Percentiles rank a stretch among this genome's conserved stretches.
phyloP scores from a whole-genome alignment of 2,888 invertebrate genomes.

The Caenorhabditis angaria region DNA sequence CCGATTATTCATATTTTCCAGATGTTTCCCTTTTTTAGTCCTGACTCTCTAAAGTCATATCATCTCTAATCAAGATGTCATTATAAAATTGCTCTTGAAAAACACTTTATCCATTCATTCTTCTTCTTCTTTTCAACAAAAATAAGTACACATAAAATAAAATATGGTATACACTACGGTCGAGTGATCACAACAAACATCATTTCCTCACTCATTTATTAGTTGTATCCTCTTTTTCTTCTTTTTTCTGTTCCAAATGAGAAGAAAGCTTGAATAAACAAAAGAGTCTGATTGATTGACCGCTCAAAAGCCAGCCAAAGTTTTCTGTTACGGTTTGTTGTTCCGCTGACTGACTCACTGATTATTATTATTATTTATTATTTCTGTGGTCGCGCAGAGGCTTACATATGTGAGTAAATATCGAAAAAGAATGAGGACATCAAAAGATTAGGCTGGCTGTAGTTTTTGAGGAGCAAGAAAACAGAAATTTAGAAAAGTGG shows the following conservation, averaged over 20 bases:
- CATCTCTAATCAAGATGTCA: too few relatives aligned
- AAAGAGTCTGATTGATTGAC: too few relatives aligned
- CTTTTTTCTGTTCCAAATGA: not conserved
- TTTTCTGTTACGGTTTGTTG: not conserved
- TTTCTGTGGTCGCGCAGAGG: not conserved
- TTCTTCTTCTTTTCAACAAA: too few relatives aligned
- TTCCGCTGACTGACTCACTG: not conserved
- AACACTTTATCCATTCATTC: not conserved
- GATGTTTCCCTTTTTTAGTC: too few relatives aligned
- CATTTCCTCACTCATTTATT: not conserved
- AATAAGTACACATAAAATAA: not conserved
- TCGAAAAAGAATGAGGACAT: too few relatives aligned
- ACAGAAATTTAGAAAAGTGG: too few relatives aligned
- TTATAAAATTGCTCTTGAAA: too few relatives aligned
- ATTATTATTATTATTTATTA: not conserved
- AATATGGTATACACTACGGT: too few relatives aligned
- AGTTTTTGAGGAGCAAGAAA: too few relatives aligned
- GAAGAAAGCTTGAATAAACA: not conserved
- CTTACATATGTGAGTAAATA: not conserved
- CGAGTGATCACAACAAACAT: constrained; percentile 4
- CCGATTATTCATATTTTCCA: too few relatives aligned
- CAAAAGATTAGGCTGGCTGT: not conserved
- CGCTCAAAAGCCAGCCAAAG: too few relatives aligned
- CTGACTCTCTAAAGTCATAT: too few relatives aligned
- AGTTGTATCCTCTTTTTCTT: not conserved